Conservation (phyloP, 2,888 invertebrate species). For the Melinopterus prodromus region DNA sequence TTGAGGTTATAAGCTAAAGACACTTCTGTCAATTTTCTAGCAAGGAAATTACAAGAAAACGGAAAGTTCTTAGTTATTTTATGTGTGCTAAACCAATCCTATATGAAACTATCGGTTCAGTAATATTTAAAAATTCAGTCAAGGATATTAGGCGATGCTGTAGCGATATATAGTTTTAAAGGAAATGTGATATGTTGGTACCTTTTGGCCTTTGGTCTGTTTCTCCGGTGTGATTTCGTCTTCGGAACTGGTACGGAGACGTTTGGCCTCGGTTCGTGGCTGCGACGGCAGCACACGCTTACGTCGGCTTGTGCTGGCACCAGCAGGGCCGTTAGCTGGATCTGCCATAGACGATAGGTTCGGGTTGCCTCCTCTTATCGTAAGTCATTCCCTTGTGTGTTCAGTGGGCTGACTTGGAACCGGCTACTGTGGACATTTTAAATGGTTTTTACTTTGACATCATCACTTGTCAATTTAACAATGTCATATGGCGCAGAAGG, state of each 20-base stretch:
- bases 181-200: not conserved
- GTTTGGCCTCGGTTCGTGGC: constrained; percentile 67
- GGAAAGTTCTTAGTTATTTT: not conserved
- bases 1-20: not conserved
- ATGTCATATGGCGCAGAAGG: constrained; percentile 25
- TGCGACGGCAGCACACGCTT: constrained; percentile 64
- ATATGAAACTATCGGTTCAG: not conserved
- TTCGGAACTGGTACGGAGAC: constrained; percentile 65
- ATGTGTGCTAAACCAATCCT: not conserved
- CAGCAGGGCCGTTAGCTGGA: constrained; percentile 80
- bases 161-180: not conserved
- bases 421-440: constrained; percentile 35
- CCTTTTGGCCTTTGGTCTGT: not conserved
- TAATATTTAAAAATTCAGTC: not conserved
- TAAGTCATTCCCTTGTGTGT: constrained; percentile 61
- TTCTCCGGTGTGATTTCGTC: constrained; percentile 55
- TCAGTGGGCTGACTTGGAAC: constrained; percentile 44
- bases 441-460: constrained; percentile 33
- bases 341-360: constrained; percentile 92
- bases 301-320: constrained; percentile 65
- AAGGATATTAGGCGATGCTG: not conserved
- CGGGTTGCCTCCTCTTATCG: constrained; percentile 71
- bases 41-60: not conserved
- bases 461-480: constrained; percentile 34
- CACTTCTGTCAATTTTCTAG: not conserved